Conservation (phyloP, 2,888 invertebrate species). For the Branchinecta sandiegonensis region DNA sequence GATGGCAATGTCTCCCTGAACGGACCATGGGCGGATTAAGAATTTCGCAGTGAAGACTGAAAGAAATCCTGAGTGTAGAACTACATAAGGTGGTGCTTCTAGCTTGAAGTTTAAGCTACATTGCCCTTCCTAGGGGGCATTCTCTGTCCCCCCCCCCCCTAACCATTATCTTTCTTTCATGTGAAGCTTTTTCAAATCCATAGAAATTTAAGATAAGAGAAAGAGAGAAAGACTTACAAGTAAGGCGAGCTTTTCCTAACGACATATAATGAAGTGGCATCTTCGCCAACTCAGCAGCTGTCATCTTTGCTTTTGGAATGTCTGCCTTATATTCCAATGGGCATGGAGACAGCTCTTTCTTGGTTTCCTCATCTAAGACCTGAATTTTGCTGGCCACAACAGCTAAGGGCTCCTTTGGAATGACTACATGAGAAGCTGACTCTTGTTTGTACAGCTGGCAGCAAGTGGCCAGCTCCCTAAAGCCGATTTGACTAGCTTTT, state of each 20-base stretch:
- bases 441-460: neutral
- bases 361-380: neutral
- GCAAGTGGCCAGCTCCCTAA: neutral
- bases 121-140: too few relatives aligned
- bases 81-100: too few relatives aligned
- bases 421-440: neutral
- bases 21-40: too few relatives aligned
- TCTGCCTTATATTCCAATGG: neutral
- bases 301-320: slow-evolving; percentile 5
- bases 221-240: neutral
- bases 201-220: too few relatives aligned
- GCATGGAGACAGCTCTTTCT: slow-evolving; percentile 1
- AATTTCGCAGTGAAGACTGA: too few relatives aligned
- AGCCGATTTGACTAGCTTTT: neutral
- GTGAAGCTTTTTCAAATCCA: too few relatives aligned
- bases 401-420: neutral
- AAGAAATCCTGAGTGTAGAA: too few relatives aligned
- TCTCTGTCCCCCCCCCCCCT: too few relatives aligned
- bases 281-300: neutral
- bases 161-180: too few relatives aligned
- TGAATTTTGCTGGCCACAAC: neutral
- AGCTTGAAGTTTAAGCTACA: too few relatives aligned
- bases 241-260: neutral
- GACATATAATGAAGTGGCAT: slow-evolving; percentile 3
- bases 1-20: too few relatives aligned